phyloP scores from a whole-genome alignment of 2,888 invertebrate species.

The Pachycephus smyrnensis region DNA sequence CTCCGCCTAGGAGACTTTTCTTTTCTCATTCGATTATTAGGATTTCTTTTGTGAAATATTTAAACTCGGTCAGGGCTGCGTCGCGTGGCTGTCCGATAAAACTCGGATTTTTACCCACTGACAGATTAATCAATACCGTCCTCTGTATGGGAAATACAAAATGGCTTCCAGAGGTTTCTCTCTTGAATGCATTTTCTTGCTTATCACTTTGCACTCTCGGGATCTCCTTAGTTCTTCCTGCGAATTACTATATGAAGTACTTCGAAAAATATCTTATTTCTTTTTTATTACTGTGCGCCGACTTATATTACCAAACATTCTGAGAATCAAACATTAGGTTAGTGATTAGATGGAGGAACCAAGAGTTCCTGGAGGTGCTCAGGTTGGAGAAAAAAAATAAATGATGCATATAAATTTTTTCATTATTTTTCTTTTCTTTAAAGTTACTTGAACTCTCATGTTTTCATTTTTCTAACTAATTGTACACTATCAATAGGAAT shows the following conservation, averaged over 20 bases:
- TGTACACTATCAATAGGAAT: neutral
- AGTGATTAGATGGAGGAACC: neutral
- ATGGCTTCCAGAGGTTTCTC: constrained; percentile 55
- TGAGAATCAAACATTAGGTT: neutral
- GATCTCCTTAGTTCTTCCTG: neutral
- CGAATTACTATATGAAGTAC: neutral
- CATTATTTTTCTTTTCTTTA: neutral
- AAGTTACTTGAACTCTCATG: neutral
- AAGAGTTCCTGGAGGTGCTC: neutral
- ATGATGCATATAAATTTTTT: neutral
- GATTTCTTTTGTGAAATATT: constrained; percentile 1
- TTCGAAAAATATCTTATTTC: neutral
- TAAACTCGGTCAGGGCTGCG: constrained; percentile 10
- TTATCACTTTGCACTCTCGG: neutral
- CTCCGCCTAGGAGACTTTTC: neutral
- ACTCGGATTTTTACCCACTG: constrained; percentile 50
- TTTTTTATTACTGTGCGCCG: neutral
- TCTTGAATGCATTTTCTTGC: neutral
- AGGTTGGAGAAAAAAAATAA: neutral
- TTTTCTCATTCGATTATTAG: constrained; percentile 26
- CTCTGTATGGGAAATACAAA: constrained; percentile 62
- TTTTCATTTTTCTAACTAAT: neutral
- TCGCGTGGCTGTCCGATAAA: constrained; percentile 27
- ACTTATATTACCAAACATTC: neutral
- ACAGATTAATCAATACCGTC: constrained; percentile 66